Conservation (phyloP, 2,888 invertebrate species). For the Argyresthia albistria region DNA sequence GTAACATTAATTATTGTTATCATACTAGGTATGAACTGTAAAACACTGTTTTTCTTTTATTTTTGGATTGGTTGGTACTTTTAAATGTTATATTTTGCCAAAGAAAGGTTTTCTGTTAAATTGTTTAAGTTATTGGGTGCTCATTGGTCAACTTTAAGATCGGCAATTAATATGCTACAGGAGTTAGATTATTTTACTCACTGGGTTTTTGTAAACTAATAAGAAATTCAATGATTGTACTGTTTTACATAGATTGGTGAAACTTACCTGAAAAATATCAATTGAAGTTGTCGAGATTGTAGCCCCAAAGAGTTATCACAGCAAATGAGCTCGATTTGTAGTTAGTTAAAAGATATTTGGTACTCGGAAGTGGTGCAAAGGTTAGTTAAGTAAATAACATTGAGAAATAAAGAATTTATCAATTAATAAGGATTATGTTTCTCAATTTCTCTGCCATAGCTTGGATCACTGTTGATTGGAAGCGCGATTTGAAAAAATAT, state of each 20-base stretch:
- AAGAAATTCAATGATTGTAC: too few species aligned
- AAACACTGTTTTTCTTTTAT: constrained; percentile 29
- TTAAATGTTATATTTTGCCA: constrained; percentile 49
- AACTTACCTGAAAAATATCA: too few species aligned
- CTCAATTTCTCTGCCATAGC: constrained; percentile 37
- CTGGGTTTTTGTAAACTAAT: too few species aligned
- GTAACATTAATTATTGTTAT: constrained; percentile 62
- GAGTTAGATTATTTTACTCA: too few species aligned
- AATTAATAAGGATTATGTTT: constrained; percentile 27
- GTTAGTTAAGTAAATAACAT: constrained; percentile 49
- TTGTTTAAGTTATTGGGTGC: neutral
- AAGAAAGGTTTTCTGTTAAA: constrained; percentile 25
- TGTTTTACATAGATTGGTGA: too few species aligned
- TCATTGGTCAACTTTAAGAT: neutral
- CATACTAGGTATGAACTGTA: constrained; percentile 70
- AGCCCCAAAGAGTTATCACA: neutral
- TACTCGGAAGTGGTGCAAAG: constrained; percentile 60
- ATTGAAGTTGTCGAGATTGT: neutral
- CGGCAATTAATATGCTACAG: too few species aligned
- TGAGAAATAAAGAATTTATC: constrained; percentile 26
- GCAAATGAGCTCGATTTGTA: constrained; percentile 15
- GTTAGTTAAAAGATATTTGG: constrained; percentile 33
- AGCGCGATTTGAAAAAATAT: neutral
- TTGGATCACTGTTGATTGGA: constrained; percentile 47
- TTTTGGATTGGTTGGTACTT: constrained; percentile 37